Conservation (phyloP, 2,888 invertebrate species). For the Lissocephala sabroskyi region DNA sequence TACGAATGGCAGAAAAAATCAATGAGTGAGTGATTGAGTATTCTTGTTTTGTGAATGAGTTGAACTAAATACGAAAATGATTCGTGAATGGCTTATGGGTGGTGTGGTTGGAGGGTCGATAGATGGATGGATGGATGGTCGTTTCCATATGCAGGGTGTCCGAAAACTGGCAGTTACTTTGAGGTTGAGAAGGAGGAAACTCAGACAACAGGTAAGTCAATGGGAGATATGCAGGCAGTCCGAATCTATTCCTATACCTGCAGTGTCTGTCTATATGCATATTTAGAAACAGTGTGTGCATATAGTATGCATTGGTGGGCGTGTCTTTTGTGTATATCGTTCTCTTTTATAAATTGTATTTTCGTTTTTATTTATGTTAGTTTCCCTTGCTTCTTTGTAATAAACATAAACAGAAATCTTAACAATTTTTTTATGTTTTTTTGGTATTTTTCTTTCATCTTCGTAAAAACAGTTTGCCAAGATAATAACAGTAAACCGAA, state of each 20-base stretch:
- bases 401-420: conserved; percentile 48
- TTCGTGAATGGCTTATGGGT: too few species aligned
- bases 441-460: too few species aligned
- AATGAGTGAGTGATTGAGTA: neutral
- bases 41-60: conserved; percentile 8
- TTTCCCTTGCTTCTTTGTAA: conserved; percentile 9
- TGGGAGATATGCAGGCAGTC: too few species aligned
- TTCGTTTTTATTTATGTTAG: neutral
- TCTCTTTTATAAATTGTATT: conserved; percentile 17
- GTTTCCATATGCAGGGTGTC: conserved; percentile 36
- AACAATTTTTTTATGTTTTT: conserved; percentile 52
- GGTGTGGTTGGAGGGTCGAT: too few species aligned
- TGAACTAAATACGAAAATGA: conserved; percentile 8
- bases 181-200: too few species aligned
- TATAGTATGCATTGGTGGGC: conserved; percentile 62
- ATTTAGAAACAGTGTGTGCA: conserved; percentile 60
- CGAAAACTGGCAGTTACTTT: too few species aligned
- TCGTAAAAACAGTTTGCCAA: conserved; percentile 35
- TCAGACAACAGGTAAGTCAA: too few species aligned
- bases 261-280: conserved; percentile 39
- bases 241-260: too few species aligned
- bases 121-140: too few species aligned
- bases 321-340: conserved; percentile 41
- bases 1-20: too few species aligned
- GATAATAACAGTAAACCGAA: too few species aligned